Evolutionary conservation across 2,797 vertebrate genomes (phyloP), one percentile per base, ranked within the genome.

Genomic region (Ceryle rudis): DNA sequence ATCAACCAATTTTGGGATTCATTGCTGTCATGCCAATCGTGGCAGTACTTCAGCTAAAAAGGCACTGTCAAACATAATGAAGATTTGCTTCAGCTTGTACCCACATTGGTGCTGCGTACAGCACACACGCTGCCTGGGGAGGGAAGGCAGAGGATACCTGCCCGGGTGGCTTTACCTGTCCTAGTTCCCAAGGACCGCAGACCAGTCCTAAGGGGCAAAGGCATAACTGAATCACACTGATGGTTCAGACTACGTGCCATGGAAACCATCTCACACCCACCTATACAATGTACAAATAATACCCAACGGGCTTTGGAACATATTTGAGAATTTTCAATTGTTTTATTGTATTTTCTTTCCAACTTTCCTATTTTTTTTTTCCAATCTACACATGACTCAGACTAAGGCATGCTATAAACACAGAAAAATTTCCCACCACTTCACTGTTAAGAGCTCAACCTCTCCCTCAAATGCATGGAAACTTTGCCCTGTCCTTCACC

Each of bases 1-100:
- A 93, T 89, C 91, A 97, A 95, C 71, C 89, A 90, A 79, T 95
- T 95, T 90, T 55, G 90, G 94, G 88, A 96, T 94, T 96, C 89
- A 46, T 44, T 92, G 83, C 83, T 96, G 85, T 94, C 95, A 96
- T 62, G 90, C 91, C 94, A 95, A 33, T 92, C 6, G 16, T 81
- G 73, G 87, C 83, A 93, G 61, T 81, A 64, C 77, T 91, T 96
- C 80, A 96, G n/a, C 74, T 92, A 49, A 85, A 91, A 91, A 92
- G 84, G 65, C 61, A 82, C 79, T 91, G 84, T 94, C 91, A 95
- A 94, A 88, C 58, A 79, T 31, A 92, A 78, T 52, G 69, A 92
- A 86, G 73, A 35, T 86, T 81, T 51, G 79, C 70, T 90, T 92
- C 82, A 75, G 58, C 66, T 70, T 14, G 69, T 62, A 81, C 75